These are phyloP conservation scores for Struthidea cinerea DNA, from an alignment of 2,113 vertebrate species.

Conservation along the genomic window DNA sequence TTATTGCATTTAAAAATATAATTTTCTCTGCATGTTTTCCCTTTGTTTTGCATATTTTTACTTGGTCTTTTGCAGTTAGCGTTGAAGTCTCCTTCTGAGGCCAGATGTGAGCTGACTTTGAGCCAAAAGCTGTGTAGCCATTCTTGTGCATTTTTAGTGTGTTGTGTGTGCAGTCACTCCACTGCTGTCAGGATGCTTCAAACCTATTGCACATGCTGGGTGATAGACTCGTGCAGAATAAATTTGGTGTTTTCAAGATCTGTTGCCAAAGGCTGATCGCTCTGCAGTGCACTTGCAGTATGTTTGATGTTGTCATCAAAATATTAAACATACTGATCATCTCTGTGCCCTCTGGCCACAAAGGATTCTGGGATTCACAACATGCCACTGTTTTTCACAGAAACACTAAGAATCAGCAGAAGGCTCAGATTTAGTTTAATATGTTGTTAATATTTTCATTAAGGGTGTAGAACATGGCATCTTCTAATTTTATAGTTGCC, in stretches of 20 bases:
- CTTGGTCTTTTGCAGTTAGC: neutral
- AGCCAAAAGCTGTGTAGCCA: neutral
- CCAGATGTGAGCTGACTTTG: neutral
- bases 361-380: neutral
- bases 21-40: neutral
- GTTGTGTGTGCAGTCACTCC: neutral
- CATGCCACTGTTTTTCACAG: constrained; percentile 7
- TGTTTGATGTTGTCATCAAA: constrained; percentile 12
- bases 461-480: neutral
- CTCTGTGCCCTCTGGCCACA: neutral
- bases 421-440: neutral
- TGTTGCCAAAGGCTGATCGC: neutral
- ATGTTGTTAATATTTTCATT: neutral
- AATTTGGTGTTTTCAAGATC: neutral
- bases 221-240: neutral
- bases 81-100: neutral
- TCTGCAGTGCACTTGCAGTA: neutral
- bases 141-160: neutral
- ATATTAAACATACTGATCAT: neutral
- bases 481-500: neutral
- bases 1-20: neutral
- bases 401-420: neutral
- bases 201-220: neutral
- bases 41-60: neutral
- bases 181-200: neutral